Evolutionary conservation across 2,888 invertebrate species (phyloP), one percentile per base, ranked within the genome.

Genomic region (Orthonevra nobilis): DNA sequence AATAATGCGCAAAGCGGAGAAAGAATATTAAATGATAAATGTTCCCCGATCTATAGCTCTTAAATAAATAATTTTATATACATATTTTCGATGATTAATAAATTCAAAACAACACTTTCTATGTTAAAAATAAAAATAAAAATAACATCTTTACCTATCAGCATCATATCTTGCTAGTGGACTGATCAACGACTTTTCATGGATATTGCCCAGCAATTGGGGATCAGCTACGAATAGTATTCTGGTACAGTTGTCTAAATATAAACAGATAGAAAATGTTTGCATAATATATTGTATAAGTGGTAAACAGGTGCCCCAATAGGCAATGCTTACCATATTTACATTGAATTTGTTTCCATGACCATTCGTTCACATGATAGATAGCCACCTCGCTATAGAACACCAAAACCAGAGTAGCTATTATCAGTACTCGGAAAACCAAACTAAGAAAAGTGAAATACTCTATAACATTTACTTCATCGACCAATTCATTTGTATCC

Each of bases 111-210:
- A n/a, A n/a, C n/a, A n/a, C n/a, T n/a, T n/a, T n/a, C n/a, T n/a
- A n/a, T n/a, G n/a, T n/a, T n/a, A n/a, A n/a, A n/a, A n/a, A n/a
- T n/a, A n/a, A n/a, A n/a, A n/a, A n/a, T n/a, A n/a, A n/a, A n/a
- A n/a, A n/a, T n/a, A n/a, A n/a, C n/a, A n/a, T n/a, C n/a, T n/a
- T 87, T 89, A 96, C 96, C 94, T 92, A 89, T 98, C 98, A 84
- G 94, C 93, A 88, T 98, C 98, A 92, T 94, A 96, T 84, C 94
- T 92, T 26, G 94, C 92, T 28, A 97, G 85, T 50, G 91, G 90
- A 54, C 94, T 95, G 28, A 94, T 90, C 44, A 91, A 90, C 58
- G 91, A 90, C 2, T 92, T 89, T 60, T 96, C 96, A 84, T 94
- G 92, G 32, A 91, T 89, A 82, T 95, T 93, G 0, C 98, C 98